Conservation (phyloP, 2,113 vertebrate genomes). For the Mionectes macconnelli region DNA sequence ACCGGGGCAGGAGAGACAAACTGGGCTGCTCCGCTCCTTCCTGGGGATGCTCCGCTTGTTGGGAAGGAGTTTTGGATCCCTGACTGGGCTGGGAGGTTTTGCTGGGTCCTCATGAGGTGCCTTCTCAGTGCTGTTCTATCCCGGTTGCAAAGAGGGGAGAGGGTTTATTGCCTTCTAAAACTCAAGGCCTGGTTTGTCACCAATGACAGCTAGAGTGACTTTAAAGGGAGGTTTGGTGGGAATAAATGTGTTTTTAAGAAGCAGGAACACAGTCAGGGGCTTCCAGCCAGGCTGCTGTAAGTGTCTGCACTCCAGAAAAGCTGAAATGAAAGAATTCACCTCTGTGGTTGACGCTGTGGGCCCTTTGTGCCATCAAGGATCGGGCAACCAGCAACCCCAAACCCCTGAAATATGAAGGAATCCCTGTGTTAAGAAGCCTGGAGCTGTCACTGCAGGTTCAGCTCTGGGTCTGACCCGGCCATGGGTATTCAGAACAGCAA, state of each 20-base stretch:
- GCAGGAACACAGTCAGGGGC: not conserved
- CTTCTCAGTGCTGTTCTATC: not conserved
- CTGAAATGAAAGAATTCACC: not conserved
- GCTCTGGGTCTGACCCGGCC: not conserved
- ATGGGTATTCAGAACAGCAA: not conserved
- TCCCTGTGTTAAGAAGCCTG: fast-evolving
- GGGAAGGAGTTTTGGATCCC: not conserved
- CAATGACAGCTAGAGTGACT: fast-evolving
- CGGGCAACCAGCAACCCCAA: not conserved
- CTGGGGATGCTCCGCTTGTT: fast-evolving
- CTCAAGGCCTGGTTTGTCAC: fast-evolving
- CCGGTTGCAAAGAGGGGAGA: not conserved
- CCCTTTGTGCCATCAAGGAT: not conserved
- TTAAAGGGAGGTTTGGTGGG: not conserved
- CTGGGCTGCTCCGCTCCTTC: not conserved
- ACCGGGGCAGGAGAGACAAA: no score
- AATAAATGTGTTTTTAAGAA: not conserved
- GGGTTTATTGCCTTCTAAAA: not conserved
- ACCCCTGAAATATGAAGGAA: not conserved
- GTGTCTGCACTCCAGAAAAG: not conserved
- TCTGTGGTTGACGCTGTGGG: fast-evolving
- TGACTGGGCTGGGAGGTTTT: not conserved
- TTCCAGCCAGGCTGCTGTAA: not conserved
- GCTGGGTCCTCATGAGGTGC: not conserved
- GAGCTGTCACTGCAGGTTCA: fast-evolving